phyloP scores from a whole-genome alignment of 2,888 invertebrate species.

The Physocephala rufipes region DNA sequence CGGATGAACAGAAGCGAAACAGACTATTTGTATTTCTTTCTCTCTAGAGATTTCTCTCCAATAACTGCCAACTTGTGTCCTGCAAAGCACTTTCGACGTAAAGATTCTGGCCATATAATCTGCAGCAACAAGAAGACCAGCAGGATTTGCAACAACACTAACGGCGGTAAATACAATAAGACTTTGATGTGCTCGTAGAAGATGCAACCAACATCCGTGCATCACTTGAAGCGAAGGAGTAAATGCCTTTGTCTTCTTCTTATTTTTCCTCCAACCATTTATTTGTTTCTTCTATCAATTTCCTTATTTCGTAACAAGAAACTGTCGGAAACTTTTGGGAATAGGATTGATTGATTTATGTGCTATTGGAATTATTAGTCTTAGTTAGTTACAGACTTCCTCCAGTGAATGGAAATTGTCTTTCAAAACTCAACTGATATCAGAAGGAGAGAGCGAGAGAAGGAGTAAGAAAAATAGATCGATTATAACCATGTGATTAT shows the following conservation, averaged over 20 bases:
- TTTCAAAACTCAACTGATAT: too few species aligned
- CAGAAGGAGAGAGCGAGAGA: too few species aligned
- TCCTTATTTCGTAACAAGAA: not conserved
- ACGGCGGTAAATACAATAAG: not conserved
- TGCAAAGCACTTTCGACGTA: not conserved
- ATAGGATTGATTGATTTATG: slow-evolving; percentile 58
- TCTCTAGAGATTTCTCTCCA: not conserved
- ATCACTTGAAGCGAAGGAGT: not conserved
- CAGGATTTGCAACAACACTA: not conserved
- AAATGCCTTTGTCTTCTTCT: not conserved
- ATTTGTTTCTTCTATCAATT: not conserved
- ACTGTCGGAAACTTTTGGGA: slow-evolving; percentile 23
- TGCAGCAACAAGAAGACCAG: not conserved
- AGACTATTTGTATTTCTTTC: not conserved
- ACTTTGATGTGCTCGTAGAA: not conserved
- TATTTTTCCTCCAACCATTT: not conserved
- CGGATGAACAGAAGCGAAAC: not conserved
- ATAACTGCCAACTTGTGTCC: not conserved
- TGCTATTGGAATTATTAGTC: slow-evolving; percentile 61
- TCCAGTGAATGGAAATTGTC: too few species aligned
- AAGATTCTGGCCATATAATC: not conserved
- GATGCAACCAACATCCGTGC: not conserved
- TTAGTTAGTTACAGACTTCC: not conserved
- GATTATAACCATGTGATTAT: too few species aligned
- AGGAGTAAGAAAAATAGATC: too few species aligned